A percentile compares a stretch with the other conserved stretches of the same genome.
phyloP scores from a whole-genome alignment of 1,140 invertebrate genomes.

The Papilio dardanus region DNA sequence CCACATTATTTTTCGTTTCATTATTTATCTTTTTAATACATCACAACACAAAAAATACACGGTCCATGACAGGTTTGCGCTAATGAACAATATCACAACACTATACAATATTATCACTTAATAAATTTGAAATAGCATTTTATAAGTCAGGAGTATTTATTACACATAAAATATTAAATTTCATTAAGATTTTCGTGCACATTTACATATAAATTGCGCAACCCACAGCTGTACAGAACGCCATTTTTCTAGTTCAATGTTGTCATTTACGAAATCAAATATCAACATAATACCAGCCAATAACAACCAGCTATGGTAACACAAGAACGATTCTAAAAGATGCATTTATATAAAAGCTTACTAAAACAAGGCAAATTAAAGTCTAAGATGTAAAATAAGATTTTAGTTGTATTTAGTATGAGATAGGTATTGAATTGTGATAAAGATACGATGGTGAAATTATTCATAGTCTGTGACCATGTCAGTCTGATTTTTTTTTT shows the following conservation, averaged over 20 bases:
- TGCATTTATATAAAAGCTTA: neutral
- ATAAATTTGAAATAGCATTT: conserved; percentile 62
- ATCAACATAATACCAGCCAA: conserved; percentile 30
- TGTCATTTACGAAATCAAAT: conserved; percentile 48
- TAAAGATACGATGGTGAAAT: too few relatives aligned
- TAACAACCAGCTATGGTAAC: conserved; percentile 40
- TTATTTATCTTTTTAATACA: conserved; percentile 79
- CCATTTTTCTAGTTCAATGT: conserved; percentile 75
- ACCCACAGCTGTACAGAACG: conserved; percentile 80
- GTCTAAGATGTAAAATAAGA: too few relatives aligned
- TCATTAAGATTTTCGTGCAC: conserved; percentile 69
- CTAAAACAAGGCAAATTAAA: neutral
- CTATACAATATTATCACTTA: conserved; percentile 59
- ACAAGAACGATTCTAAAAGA: neutral
- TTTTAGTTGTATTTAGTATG: too few relatives aligned
- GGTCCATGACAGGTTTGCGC: conserved; percentile 75
- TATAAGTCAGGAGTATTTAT: conserved; percentile 57
- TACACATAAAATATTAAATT: conserved; percentile 66
- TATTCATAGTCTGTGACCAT: neutral
- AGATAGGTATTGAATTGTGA: too few relatives aligned
- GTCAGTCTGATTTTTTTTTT: neutral
- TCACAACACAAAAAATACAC: conserved; percentile 81
- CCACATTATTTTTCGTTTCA: conserved; percentile 78
- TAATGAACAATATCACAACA: conserved; percentile 58
- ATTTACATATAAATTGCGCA: conserved; percentile 81